Evolutionary conservation across 1,140 invertebrate species (phyloP).

Genomic region (Battus philenor): DNA sequence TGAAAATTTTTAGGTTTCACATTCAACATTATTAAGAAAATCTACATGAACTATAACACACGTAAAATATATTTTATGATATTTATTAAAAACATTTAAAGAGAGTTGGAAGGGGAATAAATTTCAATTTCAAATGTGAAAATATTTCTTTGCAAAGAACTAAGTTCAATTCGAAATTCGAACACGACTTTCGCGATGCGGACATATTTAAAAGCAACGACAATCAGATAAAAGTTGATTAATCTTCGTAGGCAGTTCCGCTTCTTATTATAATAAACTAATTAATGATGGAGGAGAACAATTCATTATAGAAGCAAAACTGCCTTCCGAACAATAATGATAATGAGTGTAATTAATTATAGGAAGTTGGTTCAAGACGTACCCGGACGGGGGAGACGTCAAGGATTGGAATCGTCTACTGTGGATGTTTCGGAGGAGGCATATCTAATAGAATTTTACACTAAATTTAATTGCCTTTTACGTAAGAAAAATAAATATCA

Average conservation of each 20-base stretch:
- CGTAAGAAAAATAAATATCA: too few species aligned
- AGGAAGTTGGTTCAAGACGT: conserved; percentile 73
- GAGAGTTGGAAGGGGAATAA: too few species aligned
- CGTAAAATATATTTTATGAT: too few species aligned
- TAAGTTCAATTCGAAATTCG: too few species aligned
- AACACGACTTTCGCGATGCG: conserved; percentile 24
- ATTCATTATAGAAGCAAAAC: conserved; percentile 75
- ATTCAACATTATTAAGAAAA: too few species aligned
- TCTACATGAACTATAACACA: too few species aligned
- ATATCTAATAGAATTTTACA: too few species aligned
- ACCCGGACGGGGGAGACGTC: conserved; percentile 37
- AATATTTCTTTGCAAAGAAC: too few species aligned
- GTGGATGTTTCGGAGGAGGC: conserved; percentile 24
- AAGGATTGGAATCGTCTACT: background rate
- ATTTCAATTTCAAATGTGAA: too few species aligned
- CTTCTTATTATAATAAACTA: conserved; percentile 75
- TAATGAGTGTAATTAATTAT: conserved; percentile 76
- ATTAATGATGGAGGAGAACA: conserved; percentile 73
- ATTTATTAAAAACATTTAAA: too few species aligned
- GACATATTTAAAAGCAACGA: conserved; percentile 43
- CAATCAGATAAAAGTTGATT: conserved; percentile 73
- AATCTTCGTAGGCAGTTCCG: conserved; percentile 65
- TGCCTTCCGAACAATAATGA: conserved; percentile 76
- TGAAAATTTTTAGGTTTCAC: too few species aligned
- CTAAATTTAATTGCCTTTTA: too few species aligned